Conservation (phyloP, 2,113 vertebrate species). For the Hydrochoerus hydrochaeris region DNA sequence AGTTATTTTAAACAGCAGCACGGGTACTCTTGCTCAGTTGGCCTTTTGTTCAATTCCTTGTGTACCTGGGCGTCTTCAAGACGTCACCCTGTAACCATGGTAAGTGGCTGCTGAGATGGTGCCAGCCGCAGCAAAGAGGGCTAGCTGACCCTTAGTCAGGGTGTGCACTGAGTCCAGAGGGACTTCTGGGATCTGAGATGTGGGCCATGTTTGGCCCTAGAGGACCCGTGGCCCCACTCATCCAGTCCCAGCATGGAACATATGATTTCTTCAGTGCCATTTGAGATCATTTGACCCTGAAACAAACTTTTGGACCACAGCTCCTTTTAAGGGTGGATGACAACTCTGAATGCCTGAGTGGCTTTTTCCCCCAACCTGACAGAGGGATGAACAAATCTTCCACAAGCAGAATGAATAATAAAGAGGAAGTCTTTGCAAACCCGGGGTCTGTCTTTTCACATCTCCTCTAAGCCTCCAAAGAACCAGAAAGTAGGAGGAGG, state of each 20-base stretch:
- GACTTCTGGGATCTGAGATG: background rate
- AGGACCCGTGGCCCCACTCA: background rate
- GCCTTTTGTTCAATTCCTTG: slow-evolving; percentile 49
- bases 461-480: background rate
- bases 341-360: background rate
- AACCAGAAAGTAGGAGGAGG: background rate
- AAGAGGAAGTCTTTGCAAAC: background rate
- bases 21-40: background rate
- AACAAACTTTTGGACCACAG: background rate
- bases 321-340: background rate
- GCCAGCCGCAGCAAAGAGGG: background rate
- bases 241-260: background rate
- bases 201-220: background rate
- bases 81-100: slow-evolving; percentile 10
- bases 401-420: background rate
- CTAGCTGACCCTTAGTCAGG: background rate
- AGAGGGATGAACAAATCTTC: background rate
- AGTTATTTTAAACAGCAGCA: background rate
- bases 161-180: background rate
- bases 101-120: slow-evolving; percentile 69
- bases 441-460: background rate
- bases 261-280: background rate
- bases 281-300: background rate
- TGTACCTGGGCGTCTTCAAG: slow-evolving; percentile 69
- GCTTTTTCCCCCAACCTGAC: background rate